phyloP scores from a whole-genome alignment of 2,113 vertebrate species.

The Eptesicus fuscus region DNA sequence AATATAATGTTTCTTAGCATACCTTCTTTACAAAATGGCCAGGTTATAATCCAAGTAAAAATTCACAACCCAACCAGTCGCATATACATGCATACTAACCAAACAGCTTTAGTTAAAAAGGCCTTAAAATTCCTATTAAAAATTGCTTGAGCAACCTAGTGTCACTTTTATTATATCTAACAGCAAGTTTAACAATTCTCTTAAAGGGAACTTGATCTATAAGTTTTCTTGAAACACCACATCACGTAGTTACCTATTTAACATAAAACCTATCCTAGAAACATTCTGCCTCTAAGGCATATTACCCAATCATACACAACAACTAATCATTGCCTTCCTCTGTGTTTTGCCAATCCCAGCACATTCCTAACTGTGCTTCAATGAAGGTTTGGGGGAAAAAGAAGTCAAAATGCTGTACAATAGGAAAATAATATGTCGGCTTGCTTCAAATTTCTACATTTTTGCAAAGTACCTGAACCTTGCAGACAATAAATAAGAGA shows the following conservation, averaged over 20 bases:
- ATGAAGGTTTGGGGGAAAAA: background rate
- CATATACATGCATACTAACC: background rate
- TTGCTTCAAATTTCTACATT: conserved; percentile 26
- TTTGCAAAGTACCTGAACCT: conserved; percentile 25
- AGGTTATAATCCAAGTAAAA: conserved; percentile 38
- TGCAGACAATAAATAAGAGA: background rate
- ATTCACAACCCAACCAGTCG: background rate
- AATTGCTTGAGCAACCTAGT: background rate
- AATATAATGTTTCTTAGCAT: background rate
- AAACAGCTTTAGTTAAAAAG: background rate
- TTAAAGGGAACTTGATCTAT: background rate
- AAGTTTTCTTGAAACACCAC: background rate
- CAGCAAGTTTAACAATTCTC: background rate
- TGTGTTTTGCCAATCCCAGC: background rate
- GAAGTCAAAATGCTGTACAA: background rate
- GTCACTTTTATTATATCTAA: background rate
- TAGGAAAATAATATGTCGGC: background rate
- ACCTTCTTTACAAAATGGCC: background rate
- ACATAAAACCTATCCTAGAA: background rate
- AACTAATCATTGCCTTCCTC: background rate
- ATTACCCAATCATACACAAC: background rate
- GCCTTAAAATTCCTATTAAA: background rate
- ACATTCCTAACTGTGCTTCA: background rate
- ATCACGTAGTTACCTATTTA: background rate
- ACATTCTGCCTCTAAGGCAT: background rate